Evolutionary conservation across 2,797 vertebrate species (phyloP).

Genomic region (Australoheros facetus): DNA sequence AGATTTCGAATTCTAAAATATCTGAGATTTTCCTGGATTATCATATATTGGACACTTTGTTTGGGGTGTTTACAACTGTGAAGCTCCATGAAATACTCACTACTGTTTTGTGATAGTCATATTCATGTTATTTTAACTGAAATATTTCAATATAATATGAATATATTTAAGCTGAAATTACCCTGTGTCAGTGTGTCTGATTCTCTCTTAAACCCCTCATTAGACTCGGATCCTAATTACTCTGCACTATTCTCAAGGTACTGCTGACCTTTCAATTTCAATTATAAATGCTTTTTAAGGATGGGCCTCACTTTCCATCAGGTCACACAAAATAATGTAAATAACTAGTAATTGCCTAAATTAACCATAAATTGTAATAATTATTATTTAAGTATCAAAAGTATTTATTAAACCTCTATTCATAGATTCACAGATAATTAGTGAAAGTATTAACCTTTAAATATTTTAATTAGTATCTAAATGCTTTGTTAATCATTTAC

Average conservation of each 20-base stretch:
- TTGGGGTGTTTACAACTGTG: neutral
- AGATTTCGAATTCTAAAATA: too few relatives aligned
- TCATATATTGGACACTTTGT: neutral
- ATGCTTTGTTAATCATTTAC: too few relatives aligned
- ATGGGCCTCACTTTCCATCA: neutral
- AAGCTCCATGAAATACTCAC: neutral
- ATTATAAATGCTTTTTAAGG: neutral
- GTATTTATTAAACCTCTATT: neutral
- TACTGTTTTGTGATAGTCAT: neutral
- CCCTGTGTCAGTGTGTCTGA: neutral
- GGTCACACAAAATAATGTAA: neutral
- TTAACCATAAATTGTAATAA: neutral
- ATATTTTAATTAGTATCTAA: too few relatives aligned
- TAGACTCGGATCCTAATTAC: neutral
- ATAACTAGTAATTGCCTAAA: neutral
- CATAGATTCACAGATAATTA: neutral
- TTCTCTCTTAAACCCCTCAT: neutral
- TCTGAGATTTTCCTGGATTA: too few relatives aligned
- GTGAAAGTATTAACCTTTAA: too few relatives aligned
- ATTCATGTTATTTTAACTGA: neutral
- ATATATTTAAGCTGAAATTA: neutral
- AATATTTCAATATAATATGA: neutral
- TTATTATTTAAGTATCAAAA: too few relatives aligned
- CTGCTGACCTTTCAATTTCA: neutral
- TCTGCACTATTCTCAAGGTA: neutral